Percentiles rank a stretch among this genome's conserved stretches.
Conservation (phyloP, 2,888 invertebrate species). For the Magallana nippona region DNA sequence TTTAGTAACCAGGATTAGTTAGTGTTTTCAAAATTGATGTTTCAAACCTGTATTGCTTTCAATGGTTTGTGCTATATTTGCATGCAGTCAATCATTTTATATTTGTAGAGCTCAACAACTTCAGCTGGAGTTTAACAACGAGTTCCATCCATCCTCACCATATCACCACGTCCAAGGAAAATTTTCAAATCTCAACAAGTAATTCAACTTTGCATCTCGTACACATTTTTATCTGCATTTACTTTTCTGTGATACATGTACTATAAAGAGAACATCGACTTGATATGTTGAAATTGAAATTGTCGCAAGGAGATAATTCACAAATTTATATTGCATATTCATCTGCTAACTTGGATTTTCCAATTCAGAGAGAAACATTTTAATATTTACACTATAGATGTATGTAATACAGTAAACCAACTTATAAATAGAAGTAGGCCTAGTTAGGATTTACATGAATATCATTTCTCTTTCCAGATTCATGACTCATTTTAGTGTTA, state of each 20-base stretch:
- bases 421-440: too few relatives aligned
- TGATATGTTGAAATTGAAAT: not conserved
- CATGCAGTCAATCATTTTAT: not conserved
- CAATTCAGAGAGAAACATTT: too few relatives aligned
- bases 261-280: not conserved
- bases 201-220: not conserved
- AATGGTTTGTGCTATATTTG: not conserved
- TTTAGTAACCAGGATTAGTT: too few relatives aligned
- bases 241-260: not conserved
- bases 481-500: conserved; percentile 68
- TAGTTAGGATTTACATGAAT: not conserved
- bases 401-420: too few relatives aligned
- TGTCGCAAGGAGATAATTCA: not conserved
- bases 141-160: conserved; percentile 30
- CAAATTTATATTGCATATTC: too few relatives aligned
- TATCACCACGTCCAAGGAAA: conserved; percentile 52
- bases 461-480: conserved; percentile 64
- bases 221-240: too few relatives aligned
- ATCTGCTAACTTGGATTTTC: too few relatives aligned
- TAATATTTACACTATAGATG: too few relatives aligned
- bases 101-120: conserved; percentile 57
- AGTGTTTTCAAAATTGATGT: too few relatives aligned
- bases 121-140: conserved; percentile 52
- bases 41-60: too few relatives aligned
- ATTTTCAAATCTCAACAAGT: conserved; percentile 55